A percentile compares a stretch with the other conserved stretches of the same genome.
These are phyloP conservation scores for Dascillus cervinus DNA, from an alignment of 2,888 invertebrate species.

Conservation along the genomic window DNA sequence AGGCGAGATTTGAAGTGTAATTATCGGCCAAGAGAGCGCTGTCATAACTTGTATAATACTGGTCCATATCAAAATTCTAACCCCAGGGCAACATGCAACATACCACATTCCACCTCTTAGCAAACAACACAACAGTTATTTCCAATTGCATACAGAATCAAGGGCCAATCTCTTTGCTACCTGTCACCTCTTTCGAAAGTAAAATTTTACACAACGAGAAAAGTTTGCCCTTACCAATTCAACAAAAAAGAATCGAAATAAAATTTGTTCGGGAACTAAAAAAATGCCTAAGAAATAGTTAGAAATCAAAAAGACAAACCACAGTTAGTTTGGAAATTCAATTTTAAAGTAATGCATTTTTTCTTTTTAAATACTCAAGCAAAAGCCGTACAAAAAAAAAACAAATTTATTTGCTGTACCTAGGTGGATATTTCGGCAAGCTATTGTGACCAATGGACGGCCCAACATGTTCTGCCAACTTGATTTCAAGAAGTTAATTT, in stretches of 20 bases:
- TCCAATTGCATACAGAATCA: too few relatives aligned
- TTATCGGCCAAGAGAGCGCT: slow-evolving; percentile 90
- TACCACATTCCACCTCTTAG: slow-evolving; percentile 17
- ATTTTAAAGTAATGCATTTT: too few relatives aligned
- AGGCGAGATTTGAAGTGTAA: slow-evolving; percentile 88
- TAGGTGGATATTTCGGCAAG: slow-evolving; percentile 81
- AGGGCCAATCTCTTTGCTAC: too few relatives aligned
- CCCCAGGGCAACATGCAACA: slow-evolving; percentile 30
- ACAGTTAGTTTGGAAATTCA: too few relatives aligned
- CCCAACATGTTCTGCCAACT: slow-evolving; percentile 98
- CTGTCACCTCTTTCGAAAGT: too few relatives aligned
- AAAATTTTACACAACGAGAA: too few relatives aligned
- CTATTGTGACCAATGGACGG: slow-evolving; percentile 88
- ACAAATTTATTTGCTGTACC: slow-evolving; percentile 48
- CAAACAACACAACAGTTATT: slow-evolving; percentile 10
- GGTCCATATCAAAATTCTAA: slow-evolving; percentile 84
- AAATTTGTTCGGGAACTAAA: too few relatives aligned
- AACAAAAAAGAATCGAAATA: too few relatives aligned
- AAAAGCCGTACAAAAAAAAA: not conserved
- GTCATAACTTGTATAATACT: slow-evolving; percentile 96
- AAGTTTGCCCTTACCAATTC: too few relatives aligned
- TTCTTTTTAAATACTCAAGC: too few relatives aligned
- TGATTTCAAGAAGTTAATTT: slow-evolving; percentile 95
- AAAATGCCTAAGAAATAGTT: too few relatives aligned
- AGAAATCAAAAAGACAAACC: too few relatives aligned